phyloP scores from a whole-genome alignment of 2,797 vertebrate genomes.

The Smutsia temminckii region DNA sequence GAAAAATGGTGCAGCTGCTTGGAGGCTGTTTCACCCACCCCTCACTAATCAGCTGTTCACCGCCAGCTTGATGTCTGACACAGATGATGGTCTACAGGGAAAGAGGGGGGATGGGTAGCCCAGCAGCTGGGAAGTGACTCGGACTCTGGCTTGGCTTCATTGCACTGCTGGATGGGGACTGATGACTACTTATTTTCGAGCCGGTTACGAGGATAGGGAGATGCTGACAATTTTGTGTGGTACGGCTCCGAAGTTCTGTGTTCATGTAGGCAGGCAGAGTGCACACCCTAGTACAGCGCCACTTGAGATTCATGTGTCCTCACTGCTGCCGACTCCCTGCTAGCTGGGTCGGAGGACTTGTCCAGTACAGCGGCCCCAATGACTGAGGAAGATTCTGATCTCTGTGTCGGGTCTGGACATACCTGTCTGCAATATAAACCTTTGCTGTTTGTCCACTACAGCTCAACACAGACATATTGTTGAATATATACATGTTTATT shows the following conservation, averaged over 20 bases:
- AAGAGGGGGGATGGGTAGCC: neutral
- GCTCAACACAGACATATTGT: too few relatives aligned
- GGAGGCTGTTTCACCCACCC: neutral
- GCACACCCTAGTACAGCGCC: neutral
- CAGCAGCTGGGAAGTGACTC: neutral
- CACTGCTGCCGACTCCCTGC: neutral
- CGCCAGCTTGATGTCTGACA: neutral
- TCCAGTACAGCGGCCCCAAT: neutral
- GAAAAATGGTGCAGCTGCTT: conserved; percentile 63
- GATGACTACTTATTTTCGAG: conserved; percentile 1
- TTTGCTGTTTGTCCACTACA: neutral
- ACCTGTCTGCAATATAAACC: neutral
- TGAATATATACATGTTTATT: neutral
- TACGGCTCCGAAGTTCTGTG: neutral
- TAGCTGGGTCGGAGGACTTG: neutral
- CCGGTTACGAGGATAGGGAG: neutral
- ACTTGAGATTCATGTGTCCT: neutral
- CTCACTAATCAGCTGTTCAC: conserved; percentile 61
- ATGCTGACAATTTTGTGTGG: neutral
- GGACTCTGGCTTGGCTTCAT: neutral
- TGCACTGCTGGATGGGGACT: neutral
- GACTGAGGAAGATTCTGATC: neutral
- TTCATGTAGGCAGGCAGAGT: neutral
- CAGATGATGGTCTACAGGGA: conserved; percentile 27
- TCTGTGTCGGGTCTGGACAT: neutral